Evolutionary conservation across 2,113 vertebrate genomes (phyloP), one percentile per base, ranked within the genome.

Genomic region (Panurus biarmicus): DNA sequence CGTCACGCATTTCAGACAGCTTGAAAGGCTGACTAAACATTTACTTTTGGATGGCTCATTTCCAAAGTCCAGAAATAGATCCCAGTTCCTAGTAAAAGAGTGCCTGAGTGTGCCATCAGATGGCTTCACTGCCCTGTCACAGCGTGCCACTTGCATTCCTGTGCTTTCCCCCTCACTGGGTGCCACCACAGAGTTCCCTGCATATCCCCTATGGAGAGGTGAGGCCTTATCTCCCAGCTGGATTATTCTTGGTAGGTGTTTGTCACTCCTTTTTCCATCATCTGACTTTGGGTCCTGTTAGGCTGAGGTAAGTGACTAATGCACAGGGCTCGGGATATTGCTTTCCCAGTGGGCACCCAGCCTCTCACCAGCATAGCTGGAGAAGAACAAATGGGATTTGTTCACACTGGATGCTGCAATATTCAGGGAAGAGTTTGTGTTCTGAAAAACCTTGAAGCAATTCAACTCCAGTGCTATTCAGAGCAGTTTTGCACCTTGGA

Each of bases 1-100:
- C 1, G 23, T 69, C 76, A 50, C 0, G 1, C 65, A 69, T 90
- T 93, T 83, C 64, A 74, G 75, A 64, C 47, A 90, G 87, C 64
- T 95, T 93, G 61, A 51, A 57, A 73, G 53, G 75, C 90, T 94
- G 75, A 86, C 82, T 86, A 96, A 97, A 97, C 73, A 93, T 95
- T 96, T 95, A 91, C 94, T 93, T 87, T 92, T 66, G 36, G 79
- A 78, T 93, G 93, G 94, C 85, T 94, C 65, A 28, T 47, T 88
- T 95, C 87, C 93, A 95, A 83, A 86, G 53, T 11, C 48, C 72
- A 92, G 86, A 88, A 95, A 93, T 78, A 95, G 82, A 90, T 81
- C 25, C 33, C 57, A 4, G 1, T 60, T 71, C 72, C 20, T 72
- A 81, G n/a, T 47, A 85, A 60, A 33, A 88, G 50, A 86, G 76